Evolutionary conservation across 1,140 invertebrate genomes (phyloP).

Genomic region (Aphelenchoides besseyi): DNA sequence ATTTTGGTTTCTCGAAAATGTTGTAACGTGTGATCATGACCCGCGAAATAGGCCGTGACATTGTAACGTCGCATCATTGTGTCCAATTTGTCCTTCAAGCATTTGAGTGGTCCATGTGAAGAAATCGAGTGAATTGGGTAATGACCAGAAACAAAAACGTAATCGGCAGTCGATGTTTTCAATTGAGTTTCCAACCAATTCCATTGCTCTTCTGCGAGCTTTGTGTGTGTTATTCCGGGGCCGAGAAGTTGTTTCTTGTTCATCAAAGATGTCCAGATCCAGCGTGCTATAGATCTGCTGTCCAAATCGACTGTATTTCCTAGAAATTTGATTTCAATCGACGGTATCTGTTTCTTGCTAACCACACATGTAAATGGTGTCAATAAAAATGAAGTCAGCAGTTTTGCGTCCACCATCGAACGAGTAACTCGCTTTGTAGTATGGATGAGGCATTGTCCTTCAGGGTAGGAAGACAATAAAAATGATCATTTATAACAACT

Average conservation of each 20-base stretch:
- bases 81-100: conserved; percentile 63
- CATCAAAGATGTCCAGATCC: neutral
- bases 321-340: too few relatives aligned
- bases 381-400: conserved; percentile 42
- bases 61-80: conserved; percentile 65
- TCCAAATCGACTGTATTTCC: conserved; percentile 46
- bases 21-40: conserved; percentile 65
- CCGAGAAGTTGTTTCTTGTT: conserved; percentile 38
- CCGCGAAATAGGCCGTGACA: conserved; percentile 66
- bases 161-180: conserved; percentile 61
- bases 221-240: conserved; percentile 25
- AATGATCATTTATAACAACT: neutral
- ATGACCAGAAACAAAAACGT: conserved; percentile 66
- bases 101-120: conserved; percentile 65
- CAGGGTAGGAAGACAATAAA: neutral
- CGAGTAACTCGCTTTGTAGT: conserved; percentile 41
- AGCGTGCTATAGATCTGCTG: conserved; percentile 29
- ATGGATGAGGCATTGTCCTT: conserved; percentile 52
- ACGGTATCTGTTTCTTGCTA: conserved; percentile 35
- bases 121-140: conserved; percentile 67
- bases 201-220: conserved; percentile 63
- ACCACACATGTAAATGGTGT: conserved; percentile 48
- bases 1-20: neutral
- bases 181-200: conserved; percentile 64
- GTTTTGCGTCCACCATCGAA: conserved; percentile 16